Evolutionary conservation across 2,797 vertebrate genomes (phyloP).

Genomic region (Microcaecilia unicolor): DNA sequence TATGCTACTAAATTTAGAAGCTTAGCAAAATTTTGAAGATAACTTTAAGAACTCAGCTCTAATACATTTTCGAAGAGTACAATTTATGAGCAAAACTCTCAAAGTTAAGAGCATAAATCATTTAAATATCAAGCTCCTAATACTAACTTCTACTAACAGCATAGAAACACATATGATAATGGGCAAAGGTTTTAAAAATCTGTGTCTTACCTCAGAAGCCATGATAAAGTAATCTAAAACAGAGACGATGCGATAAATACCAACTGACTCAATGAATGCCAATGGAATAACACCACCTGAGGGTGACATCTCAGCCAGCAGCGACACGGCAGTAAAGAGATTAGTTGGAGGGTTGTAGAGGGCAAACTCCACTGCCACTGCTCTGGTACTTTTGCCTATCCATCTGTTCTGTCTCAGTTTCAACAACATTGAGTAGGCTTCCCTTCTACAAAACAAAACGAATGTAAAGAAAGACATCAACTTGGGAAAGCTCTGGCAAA

Average conservation of each 20-base stretch:
- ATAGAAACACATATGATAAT: too few relatives aligned
- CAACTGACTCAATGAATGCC: conserved; percentile 43
- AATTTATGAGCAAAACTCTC: too few relatives aligned
- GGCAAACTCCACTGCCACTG: conserved; percentile 47
- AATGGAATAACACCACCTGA: conserved; percentile 32
- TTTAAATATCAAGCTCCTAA: too few relatives aligned
- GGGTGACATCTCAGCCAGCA: conserved; percentile 31
- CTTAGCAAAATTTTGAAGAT: too few relatives aligned
- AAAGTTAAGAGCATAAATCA: too few relatives aligned
- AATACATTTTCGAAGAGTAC: too few relatives aligned
- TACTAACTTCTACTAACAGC: too few relatives aligned
- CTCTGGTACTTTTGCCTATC: conserved; percentile 28
- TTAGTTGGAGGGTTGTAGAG: conserved; percentile 51
- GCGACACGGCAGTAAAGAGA: conserved; percentile 53
- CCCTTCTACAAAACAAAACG: conserved; percentile 22
- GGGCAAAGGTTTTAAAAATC: too few relatives aligned
- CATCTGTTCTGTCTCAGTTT: conserved; percentile 35
- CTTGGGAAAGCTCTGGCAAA: too few relatives aligned
- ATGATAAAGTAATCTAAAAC: conserved; percentile 28
- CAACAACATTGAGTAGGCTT: conserved; percentile 28
- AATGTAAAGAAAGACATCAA: background rate
- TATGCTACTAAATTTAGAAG: too few relatives aligned
- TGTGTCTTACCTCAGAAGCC: conserved; percentile 54
- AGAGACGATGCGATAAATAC: conserved; percentile 27
- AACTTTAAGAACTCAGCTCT: too few relatives aligned